Evolutionary conservation across 2,113 vertebrate species (phyloP).

Genomic region (Laticauda laticaudata): DNA sequence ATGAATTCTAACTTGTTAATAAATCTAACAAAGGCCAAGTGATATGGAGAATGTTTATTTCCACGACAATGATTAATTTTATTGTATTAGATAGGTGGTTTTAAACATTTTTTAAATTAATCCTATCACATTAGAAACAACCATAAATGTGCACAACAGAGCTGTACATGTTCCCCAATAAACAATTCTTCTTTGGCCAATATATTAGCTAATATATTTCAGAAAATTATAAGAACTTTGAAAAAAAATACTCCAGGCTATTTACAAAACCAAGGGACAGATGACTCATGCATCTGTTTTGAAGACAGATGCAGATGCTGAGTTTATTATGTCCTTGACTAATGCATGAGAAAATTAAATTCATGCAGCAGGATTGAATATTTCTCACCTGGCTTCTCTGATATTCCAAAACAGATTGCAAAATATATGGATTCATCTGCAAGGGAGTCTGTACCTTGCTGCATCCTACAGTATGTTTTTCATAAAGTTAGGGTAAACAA

Average conservation of each 20-base stretch:
- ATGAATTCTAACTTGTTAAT: slow-evolving; percentile 51
- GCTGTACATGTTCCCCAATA: slow-evolving; percentile 27
- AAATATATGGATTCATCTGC: not conserved
- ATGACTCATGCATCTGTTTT: slow-evolving; percentile 7
- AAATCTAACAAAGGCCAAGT: slow-evolving; percentile 61
- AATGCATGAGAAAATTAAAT: not conserved
- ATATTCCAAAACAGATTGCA: not conserved
- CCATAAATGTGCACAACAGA: slow-evolving; percentile 49
- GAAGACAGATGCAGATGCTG: slow-evolving; percentile 1
- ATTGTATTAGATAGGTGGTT: not conserved
- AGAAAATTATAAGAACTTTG: slow-evolving; percentile 38
- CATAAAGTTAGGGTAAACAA: not conserved
- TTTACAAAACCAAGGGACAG: slow-evolving; percentile 14
- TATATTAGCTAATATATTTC: slow-evolving; percentile 2
- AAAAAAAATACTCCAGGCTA: not conserved
- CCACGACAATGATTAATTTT: slow-evolving; percentile 38
- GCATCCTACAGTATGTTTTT: not conserved
- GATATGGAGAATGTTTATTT: slow-evolving; percentile 57
- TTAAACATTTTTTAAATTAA: slow-evolving; percentile 4
- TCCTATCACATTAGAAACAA: slow-evolving; percentile 40
- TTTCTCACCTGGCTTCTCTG: not conserved
- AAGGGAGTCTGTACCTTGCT: not conserved
- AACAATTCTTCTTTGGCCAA: slow-evolving; percentile 35
- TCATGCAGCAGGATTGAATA: not conserved
- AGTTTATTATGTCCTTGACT: not conserved